Conservation (phyloP, 2,797 vertebrate genomes). For the Gymnodraco acuticeps region DNA sequence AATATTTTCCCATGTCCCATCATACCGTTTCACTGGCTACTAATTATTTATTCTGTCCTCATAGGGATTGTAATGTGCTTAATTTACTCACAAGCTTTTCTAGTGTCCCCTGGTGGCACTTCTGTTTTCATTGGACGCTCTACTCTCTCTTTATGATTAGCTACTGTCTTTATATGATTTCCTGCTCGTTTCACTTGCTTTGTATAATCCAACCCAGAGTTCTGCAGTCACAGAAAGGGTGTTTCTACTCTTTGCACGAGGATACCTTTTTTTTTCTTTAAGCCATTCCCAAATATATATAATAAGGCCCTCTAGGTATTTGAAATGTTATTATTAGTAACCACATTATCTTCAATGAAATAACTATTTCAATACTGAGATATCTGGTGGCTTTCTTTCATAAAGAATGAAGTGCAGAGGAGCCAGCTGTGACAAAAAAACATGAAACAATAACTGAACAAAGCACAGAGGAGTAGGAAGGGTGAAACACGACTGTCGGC, state of each 20-base stretch:
- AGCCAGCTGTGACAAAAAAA: constrained; percentile 35
- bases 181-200: background rate
- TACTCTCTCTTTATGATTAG: no score
- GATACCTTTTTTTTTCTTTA: no score
- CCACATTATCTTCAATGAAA: background rate
- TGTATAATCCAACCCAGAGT: background rate
- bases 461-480: constrained; percentile 24
- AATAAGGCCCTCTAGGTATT: background rate
- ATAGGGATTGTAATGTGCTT: no score
- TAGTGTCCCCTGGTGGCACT: no score
- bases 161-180: background rate
- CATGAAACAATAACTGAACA: constrained; percentile 27
- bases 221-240: background rate
- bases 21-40: background rate
- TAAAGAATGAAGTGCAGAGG: constrained; percentile 6
- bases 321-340: background rate
- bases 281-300: background rate
- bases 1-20: background rate
- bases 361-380: background rate
- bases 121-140: no score
- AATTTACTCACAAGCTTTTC: no score
- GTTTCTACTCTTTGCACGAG: background rate
- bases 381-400: constrained; percentile 15
- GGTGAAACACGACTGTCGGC: background rate
- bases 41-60: no score